Evolutionary conservation across 2,888 invertebrate genomes (phyloP).

Genomic region (Leptura quadrifasciata): DNA sequence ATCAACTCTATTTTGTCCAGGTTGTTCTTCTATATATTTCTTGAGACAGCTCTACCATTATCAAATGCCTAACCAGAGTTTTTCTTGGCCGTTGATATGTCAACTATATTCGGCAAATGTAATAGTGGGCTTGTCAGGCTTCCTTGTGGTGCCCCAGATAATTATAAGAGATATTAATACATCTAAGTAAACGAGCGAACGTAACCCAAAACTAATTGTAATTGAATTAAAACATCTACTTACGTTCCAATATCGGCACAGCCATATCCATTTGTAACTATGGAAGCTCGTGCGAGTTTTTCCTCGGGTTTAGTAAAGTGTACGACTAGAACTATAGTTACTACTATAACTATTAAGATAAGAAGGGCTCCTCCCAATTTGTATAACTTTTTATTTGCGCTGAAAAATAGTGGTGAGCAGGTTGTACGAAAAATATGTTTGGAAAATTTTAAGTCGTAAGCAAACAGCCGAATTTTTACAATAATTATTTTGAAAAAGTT

Average conservation of each 20-base stretch:
- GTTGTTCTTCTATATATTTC: too few species aligned
- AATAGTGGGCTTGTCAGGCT: neutral
- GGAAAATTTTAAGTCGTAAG: too few species aligned
- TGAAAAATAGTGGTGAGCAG: too few species aligned
- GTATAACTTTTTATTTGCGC: slow-evolving; percentile 2
- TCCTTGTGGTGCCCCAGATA: too few species aligned
- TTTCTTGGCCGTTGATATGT: too few species aligned
- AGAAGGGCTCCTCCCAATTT: neutral
- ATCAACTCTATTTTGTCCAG: too few species aligned
- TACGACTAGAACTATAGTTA: neutral
- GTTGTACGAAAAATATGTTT: too few species aligned
- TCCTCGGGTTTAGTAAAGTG: neutral
- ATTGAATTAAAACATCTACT: slow-evolving; percentile 37
- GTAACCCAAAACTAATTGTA: neutral
- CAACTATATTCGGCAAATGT: too few species aligned
- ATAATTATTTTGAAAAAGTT: too few species aligned
- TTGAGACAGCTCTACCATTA: too few species aligned
- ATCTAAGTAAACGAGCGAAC: neutral
- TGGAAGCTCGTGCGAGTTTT: slow-evolving; percentile 15
- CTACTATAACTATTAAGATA: neutral
- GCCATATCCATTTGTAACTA: slow-evolving; percentile 58
- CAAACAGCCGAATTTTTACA: too few species aligned
- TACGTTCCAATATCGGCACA: slow-evolving; percentile 59
- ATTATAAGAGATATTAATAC: neutral
- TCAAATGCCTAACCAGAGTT: too few species aligned